Evolutionary conservation across 2,888 invertebrate genomes (phyloP), one percentile per base, ranked within the genome.

Genomic region (Galeruca laticollis): DNA sequence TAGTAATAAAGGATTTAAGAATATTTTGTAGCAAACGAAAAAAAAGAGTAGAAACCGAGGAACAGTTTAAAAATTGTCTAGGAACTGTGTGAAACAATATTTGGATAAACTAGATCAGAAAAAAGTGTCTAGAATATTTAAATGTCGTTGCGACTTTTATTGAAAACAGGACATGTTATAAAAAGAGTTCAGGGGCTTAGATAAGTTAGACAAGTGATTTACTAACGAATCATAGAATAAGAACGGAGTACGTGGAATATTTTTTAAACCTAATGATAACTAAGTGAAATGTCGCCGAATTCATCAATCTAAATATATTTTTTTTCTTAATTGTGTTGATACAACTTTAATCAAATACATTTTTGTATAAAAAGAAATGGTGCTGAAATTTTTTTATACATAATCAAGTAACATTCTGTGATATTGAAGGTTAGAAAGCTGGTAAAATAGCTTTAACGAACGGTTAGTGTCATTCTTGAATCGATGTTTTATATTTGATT

Each of bases 391-490:
- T 40, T 11, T 60, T 40, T 18, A 47, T 60, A 60, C 47, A 47
- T n/a, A 60, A 60, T 21, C n/a, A 47, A 15, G 60, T n/a, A 61
- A 35, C 21, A 35, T 61, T 62, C 62, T 62, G 62, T 62, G 62
- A 62, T 62, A 62, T 26, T n/a, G 52, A 52, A 52, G 62, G 33
- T 62, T 15, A 62, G 26, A 33, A 21, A 56, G 15, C 11, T 56
- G 2, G 2, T 31, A 56, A 56, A 56, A n/a, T 56, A n/a, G 31
- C 15, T 31, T 3, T 56, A 33, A 31, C 31, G 15, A 26, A 47
- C 18, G 47, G 18, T 47, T 43, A 43, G 43, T 43, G 43, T 43
- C 43, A 47, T 2, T 47, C 9, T 47, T 15, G 15, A n/a, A 6
- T 6, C 6, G 40, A 21, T 21, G 51, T 21, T 51, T 51, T 21